Base-by-base conservation (phyloP, 2,888 invertebrate species). In the Andrena praecox region DNA sequence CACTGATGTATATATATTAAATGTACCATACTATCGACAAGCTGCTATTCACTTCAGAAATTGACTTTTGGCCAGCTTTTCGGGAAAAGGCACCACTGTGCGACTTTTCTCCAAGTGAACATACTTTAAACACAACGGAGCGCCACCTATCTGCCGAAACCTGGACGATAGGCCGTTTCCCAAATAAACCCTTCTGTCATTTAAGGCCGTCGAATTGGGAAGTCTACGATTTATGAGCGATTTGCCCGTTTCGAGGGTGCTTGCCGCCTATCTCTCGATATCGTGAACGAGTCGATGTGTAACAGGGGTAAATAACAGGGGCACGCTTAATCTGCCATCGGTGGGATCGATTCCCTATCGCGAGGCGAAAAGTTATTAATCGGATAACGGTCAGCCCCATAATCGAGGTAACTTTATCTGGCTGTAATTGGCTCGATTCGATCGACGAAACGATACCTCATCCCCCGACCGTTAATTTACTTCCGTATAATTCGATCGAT, bases 381-480 rank as follows among this genome's bases (percentile, higher is more conserved):
- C 76, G 71, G 64, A 69, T 81, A 72, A 68, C 82, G 59, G 63
- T 31, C n/a, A 20, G 42, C 3, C 29, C 63, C n/a, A 12, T 80
- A 72, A 71, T 52, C 59, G 70, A 62, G 69, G 59, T 48, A 69
- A 82, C 59, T 75, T 78, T 63, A 62, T 82, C 67, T 42, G 35
- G 54, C 35, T 54, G 54, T 82, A 82, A 82, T 77, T 82, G 71
- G 70, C 50, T 75, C 74, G 77, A 82, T 50, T 64, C 71, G 71
- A 72, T 75, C 59, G 52, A 24, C 64, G 73, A 35, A 35, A 54
- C n/a, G 69, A 29, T 33, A 24, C 20, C 35, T 27, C 33, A 12
- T 10, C 31, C 63, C 56, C 50, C 8, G 66, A 48, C 48, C 66
- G 33, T 73, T 83, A 67, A 71, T 29, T 81, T 70, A 56, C 42